A percentile compares a stretch with the other conserved stretches of the same genome.
Conservation (phyloP, 1,140 invertebrate genomes). For the Cydia amplana region DNA sequence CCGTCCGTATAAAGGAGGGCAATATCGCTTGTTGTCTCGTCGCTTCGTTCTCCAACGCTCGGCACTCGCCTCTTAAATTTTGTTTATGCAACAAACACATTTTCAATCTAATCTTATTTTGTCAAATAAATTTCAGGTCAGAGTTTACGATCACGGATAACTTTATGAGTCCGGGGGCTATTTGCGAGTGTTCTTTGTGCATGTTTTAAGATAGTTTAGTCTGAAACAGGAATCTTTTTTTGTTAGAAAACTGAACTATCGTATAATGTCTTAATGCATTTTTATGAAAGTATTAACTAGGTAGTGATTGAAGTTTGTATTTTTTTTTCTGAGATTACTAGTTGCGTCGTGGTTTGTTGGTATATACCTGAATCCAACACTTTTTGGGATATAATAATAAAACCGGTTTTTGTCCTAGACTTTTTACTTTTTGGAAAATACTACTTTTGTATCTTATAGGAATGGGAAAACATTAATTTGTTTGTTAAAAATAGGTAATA, state of each 20-base stretch:
- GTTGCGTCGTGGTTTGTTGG: too few species aligned
- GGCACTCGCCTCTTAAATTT: slow-evolving; percentile 25
- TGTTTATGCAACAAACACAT: slow-evolving; percentile 31
- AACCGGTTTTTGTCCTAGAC: too few species aligned
- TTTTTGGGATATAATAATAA: too few species aligned
- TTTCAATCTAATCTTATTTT: slow-evolving; percentile 31
- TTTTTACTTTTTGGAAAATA: too few species aligned
- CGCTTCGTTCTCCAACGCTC: slow-evolving; percentile 4
- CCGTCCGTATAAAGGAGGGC: slow-evolving; percentile 18
- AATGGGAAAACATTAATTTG: too few species aligned
- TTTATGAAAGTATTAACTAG: too few species aligned
- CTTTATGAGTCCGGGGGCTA: slow-evolving; percentile 6
- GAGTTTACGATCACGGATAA: slow-evolving; percentile 22
- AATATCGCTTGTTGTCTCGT: slow-evolving; percentile 25
- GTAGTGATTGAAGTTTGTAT: too few species aligned
- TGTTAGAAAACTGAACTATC: background rate
- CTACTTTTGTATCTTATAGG: too few species aligned
- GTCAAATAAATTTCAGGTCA: slow-evolving; percentile 30
- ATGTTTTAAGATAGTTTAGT: background rate
- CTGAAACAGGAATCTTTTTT: background rate
- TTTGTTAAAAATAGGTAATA: too few species aligned
- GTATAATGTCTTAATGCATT: too few species aligned
- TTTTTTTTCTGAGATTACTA: too few species aligned
- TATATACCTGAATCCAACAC: too few species aligned
- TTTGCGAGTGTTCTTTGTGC: background rate